Evolutionary conservation across 1,140 invertebrate species (phyloP).

Genomic region (Chymomyza costata): DNA sequence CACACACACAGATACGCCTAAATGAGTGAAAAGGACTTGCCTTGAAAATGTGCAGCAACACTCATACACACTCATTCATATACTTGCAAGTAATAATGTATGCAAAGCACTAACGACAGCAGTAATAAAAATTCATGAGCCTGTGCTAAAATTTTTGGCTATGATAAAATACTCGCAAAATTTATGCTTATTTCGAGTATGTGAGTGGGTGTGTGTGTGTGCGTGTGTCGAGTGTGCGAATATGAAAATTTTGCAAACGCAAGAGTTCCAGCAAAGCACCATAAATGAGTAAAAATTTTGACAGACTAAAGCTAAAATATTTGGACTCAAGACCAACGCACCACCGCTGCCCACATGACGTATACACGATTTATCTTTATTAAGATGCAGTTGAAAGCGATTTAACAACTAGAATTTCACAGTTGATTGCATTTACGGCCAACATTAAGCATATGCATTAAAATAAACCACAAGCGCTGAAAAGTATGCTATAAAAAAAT

Average conservation of each 20-base stretch:
- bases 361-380: too few species aligned
- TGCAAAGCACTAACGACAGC: constrained; percentile 69
- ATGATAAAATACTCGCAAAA: constrained; percentile 36
- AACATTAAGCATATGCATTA: too few species aligned
- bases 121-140: constrained; percentile 71
- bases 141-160: constrained; percentile 44
- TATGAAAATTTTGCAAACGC: constrained; percentile 2
- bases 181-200: not conserved
- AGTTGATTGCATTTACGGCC: too few species aligned
- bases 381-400: not conserved
- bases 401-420: too few species aligned
- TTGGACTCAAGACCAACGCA: too few species aligned
- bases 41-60: too few species aligned
- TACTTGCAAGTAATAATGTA: constrained; percentile 44
- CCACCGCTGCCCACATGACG: too few species aligned
- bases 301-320: too few species aligned
- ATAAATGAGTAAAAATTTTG: too few species aligned
- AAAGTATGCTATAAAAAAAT: constrained; percentile 49
- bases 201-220: constrained; percentile 1
- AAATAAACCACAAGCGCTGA: constrained; percentile 22
- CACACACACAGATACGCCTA: too few species aligned
- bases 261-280: constrained; percentile 1
- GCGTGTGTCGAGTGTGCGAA: not conserved
- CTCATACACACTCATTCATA: not conserved
- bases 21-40: too few species aligned